Evolutionary conservation across 1,140 invertebrate species (phyloP).

Genomic region (Rhopalosiphum padi): DNA sequence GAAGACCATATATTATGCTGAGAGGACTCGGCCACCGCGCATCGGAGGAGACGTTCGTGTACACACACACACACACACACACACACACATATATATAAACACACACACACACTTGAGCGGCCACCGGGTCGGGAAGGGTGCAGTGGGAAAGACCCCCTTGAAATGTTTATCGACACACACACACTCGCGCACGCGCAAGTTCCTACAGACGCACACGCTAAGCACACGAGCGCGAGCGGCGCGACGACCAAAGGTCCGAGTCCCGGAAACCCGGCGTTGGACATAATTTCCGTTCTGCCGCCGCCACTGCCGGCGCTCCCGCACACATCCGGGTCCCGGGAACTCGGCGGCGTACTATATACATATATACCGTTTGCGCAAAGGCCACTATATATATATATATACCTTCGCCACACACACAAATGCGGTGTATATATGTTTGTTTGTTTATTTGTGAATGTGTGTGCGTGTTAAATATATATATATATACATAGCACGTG

Average conservation of each 20-base stretch:
- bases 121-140: background rate
- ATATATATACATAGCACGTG: background rate
- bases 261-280: conserved; percentile 34
- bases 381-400: background rate
- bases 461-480: background rate
- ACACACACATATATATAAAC: background rate
- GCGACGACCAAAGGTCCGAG: conserved; percentile 46
- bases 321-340: conserved; percentile 10
- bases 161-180: conserved; percentile 46
- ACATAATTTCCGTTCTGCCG: conserved; percentile 45
- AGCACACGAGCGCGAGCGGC: background rate
- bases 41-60: background rate
- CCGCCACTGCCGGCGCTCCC: background rate
- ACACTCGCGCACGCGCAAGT: background rate
- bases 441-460: background rate
- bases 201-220: background rate
- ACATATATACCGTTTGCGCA: background rate
- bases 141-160: background rate
- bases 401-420: background rate
- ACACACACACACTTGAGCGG: no score
- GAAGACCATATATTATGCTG: conserved; percentile 17
- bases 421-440: background rate
- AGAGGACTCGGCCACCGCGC: background rate
- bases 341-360: background rate
- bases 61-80: no score